A percentile compares a stretch with the other conserved stretches of the same genome.
Conservation (phyloP, 2,888 invertebrate genomes). For the Ceraclea dissimilis region DNA sequence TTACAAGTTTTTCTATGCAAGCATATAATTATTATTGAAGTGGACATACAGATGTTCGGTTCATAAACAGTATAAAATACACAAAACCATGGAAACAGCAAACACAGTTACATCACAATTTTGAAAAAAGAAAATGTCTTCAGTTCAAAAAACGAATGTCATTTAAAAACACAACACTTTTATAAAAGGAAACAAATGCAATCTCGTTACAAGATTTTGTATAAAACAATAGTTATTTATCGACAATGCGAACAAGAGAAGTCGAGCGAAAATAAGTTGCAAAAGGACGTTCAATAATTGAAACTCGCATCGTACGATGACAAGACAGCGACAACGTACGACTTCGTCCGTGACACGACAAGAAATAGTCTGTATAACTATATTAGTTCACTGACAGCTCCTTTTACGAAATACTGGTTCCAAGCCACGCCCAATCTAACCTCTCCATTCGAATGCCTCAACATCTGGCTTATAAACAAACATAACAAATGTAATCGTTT, state of each 20-base stretch:
- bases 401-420: conserved; percentile 9
- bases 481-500: neutral
- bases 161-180: neutral
- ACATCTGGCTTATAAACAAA: neutral
- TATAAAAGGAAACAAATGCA: neutral
- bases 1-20: too few relatives aligned
- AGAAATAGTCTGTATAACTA: conserved; percentile 19
- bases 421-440: conserved; percentile 7
- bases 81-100: neutral
- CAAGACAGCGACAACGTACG: conserved; percentile 8
- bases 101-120: neutral
- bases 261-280: too few relatives aligned
- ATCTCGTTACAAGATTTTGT: too few relatives aligned
- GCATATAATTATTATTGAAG: too few relatives aligned
- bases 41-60: too few relatives aligned
- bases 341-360: conserved; percentile 12
- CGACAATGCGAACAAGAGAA: too few relatives aligned
- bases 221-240: too few relatives aligned
- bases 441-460: conserved; percentile 2
- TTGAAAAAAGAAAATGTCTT: too few relatives aligned
- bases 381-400: conserved; percentile 17
- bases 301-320: conserved; percentile 5
- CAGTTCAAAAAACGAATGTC: neutral
- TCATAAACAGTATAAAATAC: neutral
- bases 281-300: conserved; percentile 3